Evolutionary conservation across 2,113 vertebrate species (phyloP), one percentile per base, ranked within the genome.

Genomic region (Capra hircus): DNA sequence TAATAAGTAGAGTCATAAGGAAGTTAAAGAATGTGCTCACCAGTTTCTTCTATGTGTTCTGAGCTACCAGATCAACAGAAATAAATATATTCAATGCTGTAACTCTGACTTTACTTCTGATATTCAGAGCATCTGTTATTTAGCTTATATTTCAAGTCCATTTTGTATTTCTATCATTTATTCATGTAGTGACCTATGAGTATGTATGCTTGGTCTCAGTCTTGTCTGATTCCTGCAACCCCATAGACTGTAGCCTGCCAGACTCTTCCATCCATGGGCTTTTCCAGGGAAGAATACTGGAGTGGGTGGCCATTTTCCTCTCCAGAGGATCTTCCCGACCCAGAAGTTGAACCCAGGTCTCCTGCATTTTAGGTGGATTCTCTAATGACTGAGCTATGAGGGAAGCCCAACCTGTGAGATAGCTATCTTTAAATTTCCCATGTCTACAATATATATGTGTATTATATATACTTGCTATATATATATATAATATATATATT

Each of bases 191-290:
- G 25, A 33, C 23, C 5, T 78, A 9, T 40, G 19, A 40, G 10
- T 71, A n/a, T 71, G 9, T 36, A 36, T 21, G 64, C 64, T 71
- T 36, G 36, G 9, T 23, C 64, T 36, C 64, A 36, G n/a, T 11
- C 2, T 0, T 21, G n/a, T 11, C 17, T 67, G n/a, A 71, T 1
- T 71, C n/a, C 19, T 71, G 10, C n/a, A 23, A 23, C 10, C n/a
- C 19, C n/a, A 12, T 12, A 40, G n/a, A 71, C 1, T 71, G 33
- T 36, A 67, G 64, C 64, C 64, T 10, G 33, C 17, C 64, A 67
- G 64, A n/a, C 4, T 67, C 33, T 8, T 21, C 64, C 17, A 67
- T 67, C 64, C 33, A 36, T 67, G 64, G 16, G 64, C 64, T 67
- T 67, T 67, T 67, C 64, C 33, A 67, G 64, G n/a, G n/a, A 71